Conservation (phyloP, 2,113 vertebrate species). For the Tylochromis polylepis region DNA sequence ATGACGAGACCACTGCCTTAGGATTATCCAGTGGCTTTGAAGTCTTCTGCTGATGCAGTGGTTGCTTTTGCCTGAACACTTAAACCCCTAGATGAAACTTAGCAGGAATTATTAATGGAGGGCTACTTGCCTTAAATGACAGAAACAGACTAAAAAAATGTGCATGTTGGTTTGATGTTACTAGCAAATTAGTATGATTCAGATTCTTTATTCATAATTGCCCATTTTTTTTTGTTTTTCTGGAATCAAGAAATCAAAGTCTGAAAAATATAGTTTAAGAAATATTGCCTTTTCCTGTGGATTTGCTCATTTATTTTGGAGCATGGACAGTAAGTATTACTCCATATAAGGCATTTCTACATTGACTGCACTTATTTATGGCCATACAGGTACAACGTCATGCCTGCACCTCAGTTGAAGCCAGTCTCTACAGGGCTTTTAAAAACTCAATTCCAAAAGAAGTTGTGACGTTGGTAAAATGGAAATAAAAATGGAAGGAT, state of each 20-base stretch:
- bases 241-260: background rate
- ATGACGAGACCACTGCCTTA: background rate
- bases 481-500: background rate
- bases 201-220: background rate
- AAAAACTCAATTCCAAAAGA: background rate
- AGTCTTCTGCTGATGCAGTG: background rate
- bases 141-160: background rate
- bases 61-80: background rate
- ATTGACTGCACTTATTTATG: background rate
- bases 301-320: background rate
- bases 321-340: background rate
- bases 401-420: background rate
- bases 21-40: conserved; percentile 24
- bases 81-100: background rate
- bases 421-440: background rate
- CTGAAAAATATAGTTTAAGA: background rate
- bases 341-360: background rate
- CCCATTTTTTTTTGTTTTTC: background rate
- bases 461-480: background rate
- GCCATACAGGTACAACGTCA: background rate
- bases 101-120: background rate
- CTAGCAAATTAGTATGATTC: background rate
- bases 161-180: background rate
- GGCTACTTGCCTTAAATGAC: background rate
- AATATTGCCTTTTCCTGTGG: background rate